Conservation (phyloP, 2,113 vertebrate species). For the Proteles cristata region DNA sequence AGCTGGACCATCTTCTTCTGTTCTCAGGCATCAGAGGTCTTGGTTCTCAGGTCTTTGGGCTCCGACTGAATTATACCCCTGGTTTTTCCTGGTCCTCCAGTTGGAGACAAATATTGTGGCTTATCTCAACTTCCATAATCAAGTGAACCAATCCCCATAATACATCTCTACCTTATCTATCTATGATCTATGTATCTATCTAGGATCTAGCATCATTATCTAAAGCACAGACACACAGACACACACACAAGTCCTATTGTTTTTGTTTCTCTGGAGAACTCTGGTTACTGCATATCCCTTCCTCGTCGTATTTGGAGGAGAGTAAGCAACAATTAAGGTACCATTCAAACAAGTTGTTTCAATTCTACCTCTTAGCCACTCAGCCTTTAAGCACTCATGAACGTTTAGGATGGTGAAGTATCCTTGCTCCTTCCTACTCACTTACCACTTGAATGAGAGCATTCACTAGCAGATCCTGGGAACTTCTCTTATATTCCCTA, state of each 20-base stretch:
- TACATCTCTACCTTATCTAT: background rate
- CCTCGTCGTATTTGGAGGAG: background rate
- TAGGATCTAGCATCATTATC: too few relatives aligned
- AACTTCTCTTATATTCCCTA: background rate
- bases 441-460: background rate
- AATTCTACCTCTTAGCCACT: background rate
- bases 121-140: background rate
- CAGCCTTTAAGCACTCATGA: background rate
- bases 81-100: background rate
- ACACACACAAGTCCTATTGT: background rate
- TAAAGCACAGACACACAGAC: too few relatives aligned
- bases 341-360: background rate
- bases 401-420: background rate
- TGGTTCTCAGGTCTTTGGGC: background rate
- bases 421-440: accelerated
- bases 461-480: background rate
- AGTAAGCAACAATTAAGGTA: background rate
- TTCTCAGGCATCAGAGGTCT: background rate
- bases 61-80: background rate
- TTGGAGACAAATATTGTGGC: background rate
- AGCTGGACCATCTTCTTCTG: background rate
- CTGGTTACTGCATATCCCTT: background rate
- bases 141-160: background rate
- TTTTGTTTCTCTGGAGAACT: background rate
- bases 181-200: background rate